Percentiles rank a stretch among this genome's conserved stretches.
phyloP scores from a whole-genome alignment of 1,140 invertebrate genomes.

The Rhyzopertha dominica region DNA sequence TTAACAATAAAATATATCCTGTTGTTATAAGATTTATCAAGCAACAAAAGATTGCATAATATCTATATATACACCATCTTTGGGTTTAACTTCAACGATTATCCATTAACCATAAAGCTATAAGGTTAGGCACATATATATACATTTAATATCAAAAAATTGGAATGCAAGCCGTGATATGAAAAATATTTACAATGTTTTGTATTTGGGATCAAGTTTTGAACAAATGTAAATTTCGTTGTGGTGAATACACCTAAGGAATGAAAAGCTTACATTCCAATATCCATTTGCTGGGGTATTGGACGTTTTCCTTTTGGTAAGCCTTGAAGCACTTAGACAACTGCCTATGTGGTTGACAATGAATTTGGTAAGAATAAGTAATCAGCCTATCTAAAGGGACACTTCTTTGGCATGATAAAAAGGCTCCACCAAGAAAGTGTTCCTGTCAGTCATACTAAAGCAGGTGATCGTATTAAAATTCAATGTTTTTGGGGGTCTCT shows the following conservation, averaged over 20 bases:
- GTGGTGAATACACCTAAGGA: slow-evolving; percentile 4
- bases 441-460: neutral
- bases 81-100: slow-evolving; percentile 7
- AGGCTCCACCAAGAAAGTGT: neutral
- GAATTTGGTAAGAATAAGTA: neutral
- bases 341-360: neutral
- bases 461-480: neutral
- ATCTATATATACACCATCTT: neutral
- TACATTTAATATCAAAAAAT: slow-evolving; percentile 17
- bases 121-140: slow-evolving; percentile 26
- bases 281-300: neutral
- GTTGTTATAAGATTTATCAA: neutral
- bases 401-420: neutral
- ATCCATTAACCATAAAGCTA: slow-evolving; percentile 16
- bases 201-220: neutral
- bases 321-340: slow-evolving; percentile 12
- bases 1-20: slow-evolving; percentile 3
- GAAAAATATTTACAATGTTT: slow-evolving; percentile 4
- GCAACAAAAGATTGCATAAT: neutral
- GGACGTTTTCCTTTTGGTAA: slow-evolving; percentile 1
- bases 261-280: slow-evolving; percentile 7
- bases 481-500: neutral
- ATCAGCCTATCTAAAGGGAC: neutral
- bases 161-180: slow-evolving; percentile 19
- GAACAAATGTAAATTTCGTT: neutral